Evolutionary conservation across 1,140 invertebrate species (phyloP).

Genomic region (Nebria ingens): DNA sequence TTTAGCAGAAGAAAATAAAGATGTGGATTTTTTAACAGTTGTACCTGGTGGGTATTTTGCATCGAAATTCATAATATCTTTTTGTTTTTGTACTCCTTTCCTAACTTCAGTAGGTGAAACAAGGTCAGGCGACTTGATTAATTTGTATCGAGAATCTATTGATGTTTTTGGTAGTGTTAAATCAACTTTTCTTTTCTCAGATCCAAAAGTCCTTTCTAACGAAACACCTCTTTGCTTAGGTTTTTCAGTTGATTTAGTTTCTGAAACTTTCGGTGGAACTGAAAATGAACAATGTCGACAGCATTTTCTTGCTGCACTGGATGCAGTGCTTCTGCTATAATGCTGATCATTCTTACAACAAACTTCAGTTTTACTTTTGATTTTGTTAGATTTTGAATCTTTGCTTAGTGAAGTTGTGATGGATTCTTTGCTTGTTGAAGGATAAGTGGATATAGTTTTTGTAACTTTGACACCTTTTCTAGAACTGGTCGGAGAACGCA

Average conservation of each 20-base stretch:
- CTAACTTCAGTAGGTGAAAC: constrained; percentile 47
- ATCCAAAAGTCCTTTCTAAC: constrained; percentile 37
- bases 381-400: constrained; percentile 20
- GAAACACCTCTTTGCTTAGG: constrained; percentile 30
- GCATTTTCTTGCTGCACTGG: not conserved
- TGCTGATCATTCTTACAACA: not conserved
- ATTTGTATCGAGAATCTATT: constrained; percentile 19
- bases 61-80: constrained; percentile 14
- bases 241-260: constrained; percentile 10
- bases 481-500: constrained; percentile 37
- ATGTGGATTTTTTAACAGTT: constrained; percentile 34
- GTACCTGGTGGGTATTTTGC: constrained; percentile 28
- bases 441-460: constrained; percentile 33
- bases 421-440: constrained; percentile 26
- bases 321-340: not conserved
- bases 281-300: constrained; percentile 1
- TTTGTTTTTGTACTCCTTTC: constrained; percentile 40
- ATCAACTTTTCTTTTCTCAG: constrained; percentile 28
- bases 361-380: constrained; percentile 24
- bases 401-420: constrained; percentile 22
- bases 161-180: constrained; percentile 19
- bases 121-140: constrained; percentile 41
- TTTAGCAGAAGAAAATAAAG: constrained; percentile 31
- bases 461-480: constrained; percentile 34
- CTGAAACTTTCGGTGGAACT: not conserved